Base-by-base conservation (phyloP, 2,113 vertebrate genomes). In the Rhinolophus ferrumequinum region DNA sequence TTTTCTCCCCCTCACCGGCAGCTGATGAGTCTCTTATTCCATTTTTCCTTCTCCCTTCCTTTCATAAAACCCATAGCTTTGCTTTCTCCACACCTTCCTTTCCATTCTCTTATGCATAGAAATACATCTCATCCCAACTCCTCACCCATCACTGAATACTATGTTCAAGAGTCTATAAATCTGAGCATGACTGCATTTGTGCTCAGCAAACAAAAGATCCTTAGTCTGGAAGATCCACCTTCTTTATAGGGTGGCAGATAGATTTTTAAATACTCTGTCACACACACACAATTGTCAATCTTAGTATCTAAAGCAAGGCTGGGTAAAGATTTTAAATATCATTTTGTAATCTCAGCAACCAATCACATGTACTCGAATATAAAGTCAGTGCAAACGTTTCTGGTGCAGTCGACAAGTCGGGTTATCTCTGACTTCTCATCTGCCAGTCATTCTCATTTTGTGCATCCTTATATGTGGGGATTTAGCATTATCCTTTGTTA, bases 171-270 rank as follows among this genome's bases (percentile, higher is more conserved):
- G 21, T 54, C 28, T 81, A 13, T 15, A 33, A 52, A 35, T 30
- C 70, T 70, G 62, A 88, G 19, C 72, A 44, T 92, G 77, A 87
- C 52, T 54, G 77, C 75, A 87, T 70, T 58, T 47, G 44, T 35
- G 52, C 76, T 92, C 58, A 87, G 84, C 79, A 95, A 95, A 94
- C 41, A 82, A 85, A 85, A 96, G 60, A 92, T 73, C 33, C 70
- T 89, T 92, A 69, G 54, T 8, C 58, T 66, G 44, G 90, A 88
- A 81, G 66, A 90, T 44, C 64, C 24, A 94, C 41, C 58, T 28
- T 35, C 44, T 90, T 88, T 70, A 86, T 13, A 30, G 35, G 35
- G 54, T 86, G 52, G 41, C 73, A 82, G 79, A 87, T 95, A 52
- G 60, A 75, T 96, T 95, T 95, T 92, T 69, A 92, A 80, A 41